Evolutionary conservation across 30 jellyfish, hydroid and myxozoan species (phyloP).

Genomic region (Aurelia aurita): DNA sequence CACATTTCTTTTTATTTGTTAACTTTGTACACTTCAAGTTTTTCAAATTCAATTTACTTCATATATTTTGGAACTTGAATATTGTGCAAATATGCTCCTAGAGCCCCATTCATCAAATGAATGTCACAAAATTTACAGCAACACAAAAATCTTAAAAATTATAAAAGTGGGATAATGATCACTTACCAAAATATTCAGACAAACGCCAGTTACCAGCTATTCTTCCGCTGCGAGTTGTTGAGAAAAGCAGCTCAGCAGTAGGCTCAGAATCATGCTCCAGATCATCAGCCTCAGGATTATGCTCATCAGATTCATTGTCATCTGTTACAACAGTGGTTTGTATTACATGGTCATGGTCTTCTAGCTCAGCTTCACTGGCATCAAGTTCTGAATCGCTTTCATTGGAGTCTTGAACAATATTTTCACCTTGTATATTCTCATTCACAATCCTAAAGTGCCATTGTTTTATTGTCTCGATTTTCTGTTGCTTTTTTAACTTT

Average conservation of each 20-base stretch:
- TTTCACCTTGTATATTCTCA: background rate
- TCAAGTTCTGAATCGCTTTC: slow-evolving; percentile 12
- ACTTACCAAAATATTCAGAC: background rate
- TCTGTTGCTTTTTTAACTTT: slow-evolving; percentile 7
- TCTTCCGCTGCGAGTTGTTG: slow-evolving; percentile 11
- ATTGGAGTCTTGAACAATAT: background rate
- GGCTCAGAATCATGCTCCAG: background rate
- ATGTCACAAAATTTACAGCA: too few relatives aligned
- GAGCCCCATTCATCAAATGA: too few relatives aligned
- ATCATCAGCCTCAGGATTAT: background rate
- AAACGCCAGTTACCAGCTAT: slow-evolving; percentile 10
- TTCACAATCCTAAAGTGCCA: background rate
- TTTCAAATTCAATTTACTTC: too few relatives aligned
- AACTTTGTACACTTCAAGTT: too few relatives aligned
- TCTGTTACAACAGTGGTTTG: background rate
- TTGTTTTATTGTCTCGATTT: slow-evolving; percentile 10
- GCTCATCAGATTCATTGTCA: background rate
- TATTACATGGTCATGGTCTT: slow-evolving; percentile 11
- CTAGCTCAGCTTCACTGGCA: slow-evolving; percentile 3
- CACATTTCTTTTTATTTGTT: too few relatives aligned
- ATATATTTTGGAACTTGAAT: too few relatives aligned
- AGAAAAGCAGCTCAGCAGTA: background rate
- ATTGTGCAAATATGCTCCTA: too few relatives aligned
- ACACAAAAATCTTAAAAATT: too few relatives aligned
- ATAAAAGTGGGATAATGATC: background rate